Conservation (phyloP, 2,888 invertebrate species). For the Thera obeliscata region DNA sequence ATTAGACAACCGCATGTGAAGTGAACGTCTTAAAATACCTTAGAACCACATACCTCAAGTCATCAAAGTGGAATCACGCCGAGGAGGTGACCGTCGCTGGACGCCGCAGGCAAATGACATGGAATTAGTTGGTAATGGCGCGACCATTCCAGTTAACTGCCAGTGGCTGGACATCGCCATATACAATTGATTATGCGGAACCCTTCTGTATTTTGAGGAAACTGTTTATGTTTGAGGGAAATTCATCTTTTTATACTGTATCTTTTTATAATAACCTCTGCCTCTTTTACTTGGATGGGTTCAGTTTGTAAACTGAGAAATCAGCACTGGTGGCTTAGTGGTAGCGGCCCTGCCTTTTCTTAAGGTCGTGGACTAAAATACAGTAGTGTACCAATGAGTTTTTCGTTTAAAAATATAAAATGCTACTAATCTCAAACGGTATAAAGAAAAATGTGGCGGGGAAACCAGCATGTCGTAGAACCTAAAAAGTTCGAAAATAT, state of each 20-base stretch:
- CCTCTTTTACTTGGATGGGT: too few relatives aligned
- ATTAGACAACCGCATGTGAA: background rate
- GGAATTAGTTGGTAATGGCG: conserved; percentile 83
- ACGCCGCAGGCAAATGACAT: conserved; percentile 82
- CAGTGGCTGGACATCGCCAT: conserved; percentile 74
- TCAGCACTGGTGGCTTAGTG: too few relatives aligned
- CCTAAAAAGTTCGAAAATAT: too few relatives aligned
- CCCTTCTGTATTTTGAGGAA: conserved; percentile 53
- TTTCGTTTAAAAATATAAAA: too few relatives aligned
- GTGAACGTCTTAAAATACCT: conserved; percentile 27
- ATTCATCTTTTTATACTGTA: background rate
- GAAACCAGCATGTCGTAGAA: too few relatives aligned
- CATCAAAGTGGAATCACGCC: conserved; percentile 42
- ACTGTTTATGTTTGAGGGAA: conserved; percentile 7
- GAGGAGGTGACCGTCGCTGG: conserved; percentile 64
- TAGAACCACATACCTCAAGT: conserved; percentile 32
- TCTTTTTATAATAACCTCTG: too few relatives aligned
- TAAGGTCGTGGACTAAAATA: too few relatives aligned
- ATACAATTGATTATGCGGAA: conserved; percentile 74
- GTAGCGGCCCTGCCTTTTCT: too few relatives aligned
- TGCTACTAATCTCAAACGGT: too few relatives aligned
- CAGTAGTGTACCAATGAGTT: too few relatives aligned
- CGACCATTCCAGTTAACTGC: conserved; percentile 80
- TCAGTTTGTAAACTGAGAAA: too few relatives aligned
- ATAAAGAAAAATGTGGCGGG: too few relatives aligned